Conservation (phyloP, 1,140 invertebrate species). For the Popillia japonica region DNA sequence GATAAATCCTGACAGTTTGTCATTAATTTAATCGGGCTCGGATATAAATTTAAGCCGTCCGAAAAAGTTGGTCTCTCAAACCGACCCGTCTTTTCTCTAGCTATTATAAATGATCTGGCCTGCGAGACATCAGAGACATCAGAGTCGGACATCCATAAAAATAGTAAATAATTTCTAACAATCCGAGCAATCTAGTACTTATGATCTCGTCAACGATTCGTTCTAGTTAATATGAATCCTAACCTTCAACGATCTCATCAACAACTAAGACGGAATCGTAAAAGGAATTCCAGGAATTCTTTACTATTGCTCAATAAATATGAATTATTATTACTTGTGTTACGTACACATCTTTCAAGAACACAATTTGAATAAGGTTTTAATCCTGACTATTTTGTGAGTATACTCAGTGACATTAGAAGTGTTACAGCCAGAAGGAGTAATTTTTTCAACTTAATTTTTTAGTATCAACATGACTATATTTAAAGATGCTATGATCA, state of each 20-base stretch:
- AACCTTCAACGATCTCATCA: not conserved
- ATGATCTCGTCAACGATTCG: conserved; percentile 16
- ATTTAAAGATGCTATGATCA: no score
- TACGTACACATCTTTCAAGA: no score
- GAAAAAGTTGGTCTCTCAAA: conserved; percentile 2
- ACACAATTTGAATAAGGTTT: no score
- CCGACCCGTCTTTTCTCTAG: conserved; percentile 7
- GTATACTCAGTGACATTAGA: no score
- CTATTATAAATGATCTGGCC: not conserved
- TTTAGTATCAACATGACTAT: no score
- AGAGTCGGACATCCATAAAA: conserved; percentile 28
- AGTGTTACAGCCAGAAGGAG: no score
- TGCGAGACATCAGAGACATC: conserved; percentile 15
- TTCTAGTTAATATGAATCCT: conserved; percentile 28
- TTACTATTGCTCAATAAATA: not conserved
- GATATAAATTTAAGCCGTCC: conserved; percentile 8
- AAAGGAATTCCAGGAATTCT: not conserved
- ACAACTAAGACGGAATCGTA: not conserved
- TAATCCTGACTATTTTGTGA: no score
- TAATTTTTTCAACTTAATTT: no score
- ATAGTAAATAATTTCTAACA: conserved; percentile 33
- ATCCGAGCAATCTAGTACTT: conserved; percentile 23
- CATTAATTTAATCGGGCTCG: conserved; percentile 21
- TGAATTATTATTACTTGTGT: no score
- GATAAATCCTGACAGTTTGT: conserved; percentile 32